Evolutionary conservation across 2,797 vertebrate genomes (phyloP), one percentile per base, ranked within the genome.

Genomic region (Mormyrus proboscirostris): DNA sequence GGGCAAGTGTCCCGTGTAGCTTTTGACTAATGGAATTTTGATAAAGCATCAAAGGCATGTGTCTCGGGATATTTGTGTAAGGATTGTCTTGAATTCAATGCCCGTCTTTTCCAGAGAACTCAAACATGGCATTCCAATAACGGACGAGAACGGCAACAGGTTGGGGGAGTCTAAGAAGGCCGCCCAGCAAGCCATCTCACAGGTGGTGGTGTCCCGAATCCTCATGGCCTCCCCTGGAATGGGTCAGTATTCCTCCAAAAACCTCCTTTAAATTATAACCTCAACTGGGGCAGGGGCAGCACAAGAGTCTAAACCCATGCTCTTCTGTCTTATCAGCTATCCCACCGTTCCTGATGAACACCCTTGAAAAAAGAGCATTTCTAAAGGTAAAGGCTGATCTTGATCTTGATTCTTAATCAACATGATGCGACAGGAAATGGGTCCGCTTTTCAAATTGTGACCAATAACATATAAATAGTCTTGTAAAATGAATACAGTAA

Each of bases 161-260:
- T 90, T 99, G 95, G 99, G 98, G 89, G 98, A 99, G 93, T 99
- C 99, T 0, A 93, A 96, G 0, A 97, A 96, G 29, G 98, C 99
- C 29, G 98, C 99, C 3, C 95, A 97, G 92, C 98, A 99, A 93
- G 98, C 98, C 0, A 99, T 99, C 91, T 94, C 96, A n/a, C 99
- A 99, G 92, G 99, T 99, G 47, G 97, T 99, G 84, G 92, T 99
- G 90, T 99, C 98, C 91, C 96, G 99, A 94, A 98, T 99, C 91
- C 98, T 99, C 91, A 99, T 99, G 98, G 98, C 99, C 29, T 96
- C 97, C 90, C 99, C 99, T 7, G 99, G 99, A 96, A 99, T 99
- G 99, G 99, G 99, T 99, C 90, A 69, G 95, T 94, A 90, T 44
- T 33, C 87, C n/a, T 86, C 29, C 38, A 47, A 16, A 7, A 82